Evolutionary conservation across 2,797 vertebrate species (phyloP).

Genomic region (Glossophaga mutica): DNA sequence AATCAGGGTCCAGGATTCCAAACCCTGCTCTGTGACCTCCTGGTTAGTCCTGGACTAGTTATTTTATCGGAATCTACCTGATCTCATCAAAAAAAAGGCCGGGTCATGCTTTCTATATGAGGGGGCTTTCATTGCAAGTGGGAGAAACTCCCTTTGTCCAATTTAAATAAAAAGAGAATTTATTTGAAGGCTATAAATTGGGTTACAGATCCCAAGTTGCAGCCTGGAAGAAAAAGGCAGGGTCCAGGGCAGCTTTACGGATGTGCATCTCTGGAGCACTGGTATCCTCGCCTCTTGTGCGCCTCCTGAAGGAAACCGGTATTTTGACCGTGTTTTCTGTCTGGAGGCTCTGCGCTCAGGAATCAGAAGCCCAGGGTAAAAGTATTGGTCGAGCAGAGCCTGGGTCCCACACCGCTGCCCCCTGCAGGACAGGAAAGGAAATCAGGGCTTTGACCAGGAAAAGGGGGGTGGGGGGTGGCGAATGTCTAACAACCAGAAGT

Average conservation of each 20-base stretch:
- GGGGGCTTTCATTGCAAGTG: not conserved
- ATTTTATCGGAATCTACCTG: not conserved
- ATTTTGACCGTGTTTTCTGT: not conserved
- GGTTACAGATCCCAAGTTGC: not conserved
- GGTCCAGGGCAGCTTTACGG: not conserved
- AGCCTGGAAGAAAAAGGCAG: not conserved
- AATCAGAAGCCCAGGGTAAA: not conserved
- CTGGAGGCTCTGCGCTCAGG: not conserved
- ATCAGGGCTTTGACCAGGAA: not conserved
- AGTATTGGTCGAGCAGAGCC: not conserved
- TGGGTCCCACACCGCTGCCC: not conserved
- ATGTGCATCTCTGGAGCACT: not conserved
- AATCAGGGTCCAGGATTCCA: not conserved
- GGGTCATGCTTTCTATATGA: not conserved
- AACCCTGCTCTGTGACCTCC: not conserved
- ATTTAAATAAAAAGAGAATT: not conserved
- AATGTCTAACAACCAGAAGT: not conserved
- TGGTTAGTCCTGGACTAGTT: not conserved
- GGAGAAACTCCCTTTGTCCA: not conserved
- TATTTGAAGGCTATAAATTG: not conserved
- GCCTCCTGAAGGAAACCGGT: not conserved
- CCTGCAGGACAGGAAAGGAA: not conserved
- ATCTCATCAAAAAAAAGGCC: not conserved
- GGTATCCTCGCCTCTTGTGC: fast-evolving
- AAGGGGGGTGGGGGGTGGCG: too few species aligned